Percentiles rank a stretch among this genome's conserved stretches.
These are phyloP conservation scores for Myotis yumanensis DNA, from an alignment of 2,113 vertebrate species.

Conservation along the genomic window DNA sequence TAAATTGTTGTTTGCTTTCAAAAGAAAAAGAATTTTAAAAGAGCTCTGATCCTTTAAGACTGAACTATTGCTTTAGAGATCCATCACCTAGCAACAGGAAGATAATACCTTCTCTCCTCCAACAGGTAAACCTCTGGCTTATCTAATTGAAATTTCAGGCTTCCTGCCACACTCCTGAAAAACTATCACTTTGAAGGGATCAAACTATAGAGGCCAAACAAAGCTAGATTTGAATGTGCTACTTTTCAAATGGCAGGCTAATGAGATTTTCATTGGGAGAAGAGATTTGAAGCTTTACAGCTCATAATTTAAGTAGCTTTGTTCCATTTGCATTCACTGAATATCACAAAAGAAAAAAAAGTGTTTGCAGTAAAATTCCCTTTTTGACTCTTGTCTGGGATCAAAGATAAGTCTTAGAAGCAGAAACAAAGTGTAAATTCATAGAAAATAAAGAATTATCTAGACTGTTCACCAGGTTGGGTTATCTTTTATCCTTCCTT, in stretches of 20 bases:
- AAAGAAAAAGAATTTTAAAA: conserved; percentile 62
- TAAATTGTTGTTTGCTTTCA: conserved; percentile 61
- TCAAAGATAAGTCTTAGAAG: conserved; percentile 65
- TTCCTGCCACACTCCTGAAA: conserved; percentile 54
- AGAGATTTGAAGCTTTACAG: not conserved
- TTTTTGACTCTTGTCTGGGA: conserved; percentile 51
- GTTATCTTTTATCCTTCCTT: not conserved
- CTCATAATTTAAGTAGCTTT: conserved; percentile 49
- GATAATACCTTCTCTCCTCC: conserved; percentile 40
- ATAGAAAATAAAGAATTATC: conserved; percentile 53
- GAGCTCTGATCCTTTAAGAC: conserved; percentile 53
- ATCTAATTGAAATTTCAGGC: conserved; percentile 74
- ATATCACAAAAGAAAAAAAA: conserved; percentile 25
- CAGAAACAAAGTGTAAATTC: conserved; percentile 50
- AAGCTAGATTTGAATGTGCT: conserved; percentile 56
- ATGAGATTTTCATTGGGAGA: conserved; percentile 70
- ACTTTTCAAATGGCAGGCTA: conserved; percentile 52
- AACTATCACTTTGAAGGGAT: conserved; percentile 59
- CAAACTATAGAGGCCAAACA: conserved; percentile 52
- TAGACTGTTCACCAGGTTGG: not conserved
- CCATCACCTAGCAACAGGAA: conserved; percentile 71
- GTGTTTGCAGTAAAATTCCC: conserved; percentile 15
- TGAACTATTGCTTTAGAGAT: conserved; percentile 51
- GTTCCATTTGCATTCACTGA: conserved; percentile 21
- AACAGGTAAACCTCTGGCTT: conserved; percentile 68